A percentile compares a stretch with the other conserved stretches of the same genome.
Conservation (phyloP, 37 sponge, comb jelly and placozoan genomes). For the Diacarnus erythraeanus region DNA sequence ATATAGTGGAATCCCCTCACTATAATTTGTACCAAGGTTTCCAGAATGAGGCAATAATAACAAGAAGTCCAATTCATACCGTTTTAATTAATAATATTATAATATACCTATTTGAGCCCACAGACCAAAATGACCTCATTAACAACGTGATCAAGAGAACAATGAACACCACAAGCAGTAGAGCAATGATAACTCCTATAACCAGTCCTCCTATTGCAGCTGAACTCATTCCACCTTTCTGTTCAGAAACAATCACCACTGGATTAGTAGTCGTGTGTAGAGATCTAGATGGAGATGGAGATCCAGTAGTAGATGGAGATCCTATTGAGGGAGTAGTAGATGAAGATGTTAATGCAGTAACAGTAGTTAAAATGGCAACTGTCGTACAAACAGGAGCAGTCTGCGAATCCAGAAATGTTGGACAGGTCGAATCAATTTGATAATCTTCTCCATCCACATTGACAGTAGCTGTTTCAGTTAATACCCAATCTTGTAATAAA, state of each 20-base stretch:
- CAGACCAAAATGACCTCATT: not conserved
- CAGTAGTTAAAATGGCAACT: not conserved
- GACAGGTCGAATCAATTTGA: conserved; percentile 21
- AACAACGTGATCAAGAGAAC: not conserved
- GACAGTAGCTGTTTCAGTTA: not conserved
- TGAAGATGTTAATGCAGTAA: not conserved
- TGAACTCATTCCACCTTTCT: not conserved
- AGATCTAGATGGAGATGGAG: not conserved
- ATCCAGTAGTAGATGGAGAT: not conserved
- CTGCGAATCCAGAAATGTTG: not conserved
- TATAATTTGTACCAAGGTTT: no score
- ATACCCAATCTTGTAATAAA: not conserved
- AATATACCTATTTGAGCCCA: no score
- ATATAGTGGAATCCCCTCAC: no score
- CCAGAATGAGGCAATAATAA: no score
- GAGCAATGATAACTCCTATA: conserved; percentile 9
- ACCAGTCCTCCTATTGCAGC: conserved; percentile 5
- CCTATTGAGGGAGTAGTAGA: not conserved
- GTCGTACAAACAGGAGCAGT: conserved; percentile 16
- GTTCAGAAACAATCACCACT: not conserved
- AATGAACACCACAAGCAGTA: conserved; percentile 4
- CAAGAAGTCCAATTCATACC: no score
- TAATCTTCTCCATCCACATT: not conserved
- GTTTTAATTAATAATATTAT: no score
- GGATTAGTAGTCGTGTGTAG: not conserved